These are phyloP conservation scores for Cremastinae sp. DNA, from an alignment of 2,888 invertebrate genomes.

Conservation along the genomic window DNA sequence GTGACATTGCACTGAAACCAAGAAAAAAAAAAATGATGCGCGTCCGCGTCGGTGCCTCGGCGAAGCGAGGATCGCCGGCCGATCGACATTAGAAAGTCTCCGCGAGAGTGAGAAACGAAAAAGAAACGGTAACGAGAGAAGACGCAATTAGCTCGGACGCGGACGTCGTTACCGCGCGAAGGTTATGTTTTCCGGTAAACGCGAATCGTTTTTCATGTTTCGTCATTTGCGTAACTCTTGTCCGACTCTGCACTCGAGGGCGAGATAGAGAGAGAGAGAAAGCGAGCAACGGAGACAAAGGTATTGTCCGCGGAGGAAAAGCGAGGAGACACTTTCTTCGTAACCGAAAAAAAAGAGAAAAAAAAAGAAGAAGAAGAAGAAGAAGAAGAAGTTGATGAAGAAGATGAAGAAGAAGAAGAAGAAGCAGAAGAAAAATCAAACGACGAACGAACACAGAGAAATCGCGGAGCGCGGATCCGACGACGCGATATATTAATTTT, in stretches of 20 bases:
- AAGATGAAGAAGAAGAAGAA: neutral
- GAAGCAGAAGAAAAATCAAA: neutral
- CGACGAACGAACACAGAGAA: slow-evolving; percentile 20
- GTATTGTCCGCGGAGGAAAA: neutral
- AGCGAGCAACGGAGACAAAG: too few relatives aligned
- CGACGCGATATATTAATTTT: neutral
- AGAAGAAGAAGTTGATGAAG: neutral
- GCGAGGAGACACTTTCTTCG: slow-evolving; percentile 5
- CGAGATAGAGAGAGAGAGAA: too few relatives aligned
- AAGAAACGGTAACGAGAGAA: neutral
- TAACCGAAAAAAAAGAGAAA: too few relatives aligned
- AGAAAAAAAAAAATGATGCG: too few relatives aligned
- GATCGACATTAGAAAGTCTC: neutral
- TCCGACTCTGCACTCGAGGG: too few relatives aligned
- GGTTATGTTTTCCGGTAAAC: slow-evolving; percentile 43
- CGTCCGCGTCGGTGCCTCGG: too few relatives aligned
- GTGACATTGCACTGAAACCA: too few relatives aligned
- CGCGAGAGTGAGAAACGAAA: neutral
- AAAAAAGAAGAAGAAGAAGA: neutral
- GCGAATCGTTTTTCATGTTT: neutral
- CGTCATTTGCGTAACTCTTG: too few relatives aligned
- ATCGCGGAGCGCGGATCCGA: neutral
- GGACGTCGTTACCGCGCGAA: slow-evolving; percentile 30
- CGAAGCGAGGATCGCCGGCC: too few relatives aligned
- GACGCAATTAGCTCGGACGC: neutral